phyloP scores from a whole-genome alignment of 2,888 invertebrate genomes.

The Hanleya hanleyi region DNA sequence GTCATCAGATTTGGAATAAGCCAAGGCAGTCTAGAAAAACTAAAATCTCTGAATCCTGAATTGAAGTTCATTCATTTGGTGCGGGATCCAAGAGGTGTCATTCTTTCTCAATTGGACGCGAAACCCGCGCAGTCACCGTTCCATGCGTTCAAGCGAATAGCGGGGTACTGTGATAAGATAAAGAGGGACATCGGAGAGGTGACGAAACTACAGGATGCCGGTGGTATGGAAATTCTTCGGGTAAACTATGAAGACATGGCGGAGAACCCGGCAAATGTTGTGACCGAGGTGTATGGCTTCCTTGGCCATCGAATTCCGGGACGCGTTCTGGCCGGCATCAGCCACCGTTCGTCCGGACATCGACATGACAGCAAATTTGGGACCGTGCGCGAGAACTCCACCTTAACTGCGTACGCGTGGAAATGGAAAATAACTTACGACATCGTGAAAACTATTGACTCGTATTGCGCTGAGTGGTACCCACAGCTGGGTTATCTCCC shows the following conservation, averaged over 20 bases:
- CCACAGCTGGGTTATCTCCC: background rate
- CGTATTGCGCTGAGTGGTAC: background rate
- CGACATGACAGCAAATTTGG: constrained; percentile 1
- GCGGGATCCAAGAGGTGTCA: background rate
- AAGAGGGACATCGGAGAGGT: background rate
- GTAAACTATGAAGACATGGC: constrained; percentile 8
- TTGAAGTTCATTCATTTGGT: background rate
- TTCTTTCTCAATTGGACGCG: background rate
- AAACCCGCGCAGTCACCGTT: background rate
- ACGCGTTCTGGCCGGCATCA: background rate
- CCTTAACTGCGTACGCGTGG: background rate
- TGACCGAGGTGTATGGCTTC: background rate
- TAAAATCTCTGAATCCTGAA: background rate
- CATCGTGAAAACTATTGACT: background rate
- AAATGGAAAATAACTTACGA: background rate
- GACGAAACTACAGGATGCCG: background rate
- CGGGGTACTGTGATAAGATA: constrained; percentile 1
- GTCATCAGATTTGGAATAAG: background rate
- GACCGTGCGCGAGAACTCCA: background rate
- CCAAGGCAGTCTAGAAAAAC: background rate
- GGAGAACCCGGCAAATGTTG: background rate
- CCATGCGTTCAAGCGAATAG: background rate
- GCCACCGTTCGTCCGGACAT: background rate
- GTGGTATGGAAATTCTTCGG: background rate
- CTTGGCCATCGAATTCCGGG: background rate